Conservation (phyloP, 2,113 vertebrate genomes). For the Peucedramus taeniatus region DNA sequence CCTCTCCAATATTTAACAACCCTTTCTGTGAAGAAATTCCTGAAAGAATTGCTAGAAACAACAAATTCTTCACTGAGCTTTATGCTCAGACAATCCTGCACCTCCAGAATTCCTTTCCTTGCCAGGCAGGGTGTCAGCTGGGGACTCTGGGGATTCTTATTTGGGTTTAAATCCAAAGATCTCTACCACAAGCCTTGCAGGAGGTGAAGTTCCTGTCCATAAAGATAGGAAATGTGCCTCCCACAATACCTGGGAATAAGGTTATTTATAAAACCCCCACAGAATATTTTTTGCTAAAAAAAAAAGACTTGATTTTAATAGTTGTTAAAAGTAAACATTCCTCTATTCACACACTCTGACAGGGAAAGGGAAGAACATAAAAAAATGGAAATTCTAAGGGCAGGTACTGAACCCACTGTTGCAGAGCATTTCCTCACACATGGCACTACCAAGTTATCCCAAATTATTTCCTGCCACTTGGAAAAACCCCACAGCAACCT, state of each 20-base stretch:
- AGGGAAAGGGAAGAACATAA: background rate
- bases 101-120: background rate
- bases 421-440: background rate
- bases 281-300: background rate
- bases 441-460: background rate
- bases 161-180: background rate
- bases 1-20: background rate
- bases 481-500: rapidly evolving
- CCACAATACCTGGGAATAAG: background rate
- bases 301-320: background rate
- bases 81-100: background rate
- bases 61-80: background rate
- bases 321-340: background rate
- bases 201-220: rapidly evolving
- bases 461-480: background rate
- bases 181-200: background rate
- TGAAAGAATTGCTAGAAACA: background rate
- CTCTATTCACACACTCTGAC: background rate
- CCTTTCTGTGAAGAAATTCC: background rate
- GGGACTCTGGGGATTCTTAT: background rate
- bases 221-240: background rate
- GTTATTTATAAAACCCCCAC: background rate
- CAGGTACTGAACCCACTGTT: background rate
- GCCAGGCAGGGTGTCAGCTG: background rate
- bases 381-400: background rate